phyloP scores from a whole-genome alignment of 1,140 invertebrate genomes.

The Chymomyza costata region DNA sequence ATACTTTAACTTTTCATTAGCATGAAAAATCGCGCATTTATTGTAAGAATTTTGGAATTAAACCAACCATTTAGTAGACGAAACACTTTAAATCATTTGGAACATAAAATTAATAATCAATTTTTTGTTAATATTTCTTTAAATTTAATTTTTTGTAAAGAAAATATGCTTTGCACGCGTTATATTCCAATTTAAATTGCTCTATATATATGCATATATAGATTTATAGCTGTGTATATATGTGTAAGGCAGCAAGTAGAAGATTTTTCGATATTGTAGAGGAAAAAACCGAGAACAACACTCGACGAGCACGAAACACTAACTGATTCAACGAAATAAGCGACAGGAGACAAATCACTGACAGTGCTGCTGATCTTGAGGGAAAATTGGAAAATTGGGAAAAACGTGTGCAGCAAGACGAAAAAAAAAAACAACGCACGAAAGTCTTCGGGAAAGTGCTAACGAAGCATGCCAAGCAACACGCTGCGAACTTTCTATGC shows the following conservation, averaged over 20 bases:
- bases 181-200: slow-evolving; percentile 53
- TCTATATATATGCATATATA: slow-evolving; percentile 47
- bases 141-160: slow-evolving; percentile 16
- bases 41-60: slow-evolving; percentile 10
- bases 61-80: slow-evolving; percentile 36
- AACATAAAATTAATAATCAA: slow-evolving; percentile 6
- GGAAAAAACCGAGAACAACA: slow-evolving; percentile 75
- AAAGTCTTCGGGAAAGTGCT: slow-evolving; percentile 15
- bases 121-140: not conserved
- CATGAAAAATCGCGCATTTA: slow-evolving; percentile 32
- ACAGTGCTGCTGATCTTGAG: slow-evolving; percentile 28
- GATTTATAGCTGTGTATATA: slow-evolving; percentile 34
- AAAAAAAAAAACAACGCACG: slow-evolving; percentile 3
- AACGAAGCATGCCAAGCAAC: too few relatives aligned
- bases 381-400: slow-evolving; percentile 14
- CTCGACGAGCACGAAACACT: slow-evolving; percentile 76
- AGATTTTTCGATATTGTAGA: slow-evolving; percentile 69
- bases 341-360: slow-evolving; percentile 31
- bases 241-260: slow-evolving; percentile 45
- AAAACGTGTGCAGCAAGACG: slow-evolving; percentile 6
- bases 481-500: slow-evolving; percentile 21
- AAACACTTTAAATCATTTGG: slow-evolving; percentile 26
- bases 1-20: slow-evolving; percentile 15
- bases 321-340: slow-evolving; percentile 55
- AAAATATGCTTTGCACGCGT: slow-evolving; percentile 31